Conservation (phyloP, 2,888 invertebrate genomes). For the Lithosia quadra region DNA sequence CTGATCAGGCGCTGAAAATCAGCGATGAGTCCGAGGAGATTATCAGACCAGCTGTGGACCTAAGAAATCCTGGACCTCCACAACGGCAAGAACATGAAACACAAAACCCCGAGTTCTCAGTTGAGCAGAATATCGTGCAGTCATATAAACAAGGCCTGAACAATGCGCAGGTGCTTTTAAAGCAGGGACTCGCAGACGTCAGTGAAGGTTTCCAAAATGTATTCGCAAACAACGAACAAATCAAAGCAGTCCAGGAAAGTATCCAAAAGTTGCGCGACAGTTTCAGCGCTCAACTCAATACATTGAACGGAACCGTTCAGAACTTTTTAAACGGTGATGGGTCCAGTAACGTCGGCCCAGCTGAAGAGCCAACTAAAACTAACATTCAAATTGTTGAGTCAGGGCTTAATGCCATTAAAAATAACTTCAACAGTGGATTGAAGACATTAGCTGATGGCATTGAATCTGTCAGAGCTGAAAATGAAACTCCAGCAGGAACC, state of each 20-base stretch:
- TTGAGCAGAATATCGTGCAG: constrained; percentile 58
- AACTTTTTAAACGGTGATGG: constrained; percentile 56
- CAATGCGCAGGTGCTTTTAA: constrained; percentile 60
- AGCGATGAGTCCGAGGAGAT: constrained; percentile 56
- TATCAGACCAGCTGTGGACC: constrained; percentile 67
- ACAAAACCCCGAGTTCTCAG: constrained; percentile 72
- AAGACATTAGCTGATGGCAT: constrained; percentile 68
- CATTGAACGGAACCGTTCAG: constrained; percentile 68
- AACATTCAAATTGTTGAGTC: constrained; percentile 57
- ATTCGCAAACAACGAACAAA: constrained; percentile 62
- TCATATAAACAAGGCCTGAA: constrained; percentile 66
- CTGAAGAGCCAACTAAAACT: constrained; percentile 45
- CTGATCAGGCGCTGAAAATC: constrained; percentile 53
- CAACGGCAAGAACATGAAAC: constrained; percentile 80
- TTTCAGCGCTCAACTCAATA: constrained; percentile 67
- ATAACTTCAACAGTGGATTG: constrained; percentile 68
- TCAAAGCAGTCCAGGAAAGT: constrained; percentile 63
- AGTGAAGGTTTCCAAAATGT: constrained; percentile 68
- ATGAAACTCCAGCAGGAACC: constrained; percentile 29
- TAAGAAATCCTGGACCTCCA: constrained; percentile 75
- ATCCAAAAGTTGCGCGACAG: constrained; percentile 65
- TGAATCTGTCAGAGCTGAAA: constrained; percentile 62
- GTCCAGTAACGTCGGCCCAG: constrained; percentile 38
- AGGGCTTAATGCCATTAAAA: constrained; percentile 61
- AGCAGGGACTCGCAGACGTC: constrained; percentile 64